Evolutionary conservation across 2,888 invertebrate species (phyloP).

Genomic region (Mechanitis messenoides): DNA sequence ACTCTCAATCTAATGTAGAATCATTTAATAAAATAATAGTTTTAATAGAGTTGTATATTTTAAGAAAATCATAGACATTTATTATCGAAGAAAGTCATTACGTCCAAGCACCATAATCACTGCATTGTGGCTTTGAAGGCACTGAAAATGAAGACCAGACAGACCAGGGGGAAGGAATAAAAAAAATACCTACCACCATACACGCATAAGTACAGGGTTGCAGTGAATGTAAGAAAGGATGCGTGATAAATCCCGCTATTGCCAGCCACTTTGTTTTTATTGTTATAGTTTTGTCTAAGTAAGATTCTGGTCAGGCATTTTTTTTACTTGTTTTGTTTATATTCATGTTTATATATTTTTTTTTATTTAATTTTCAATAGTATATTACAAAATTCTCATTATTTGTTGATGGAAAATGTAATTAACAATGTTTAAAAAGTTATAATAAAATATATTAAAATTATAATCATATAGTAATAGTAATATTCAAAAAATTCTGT

Average conservation of each 20-base stretch:
- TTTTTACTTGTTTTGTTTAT: background rate
- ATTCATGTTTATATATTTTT: no score
- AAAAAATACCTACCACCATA: conserved; percentile 66
- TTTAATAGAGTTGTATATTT: background rate
- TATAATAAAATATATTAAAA: no score
- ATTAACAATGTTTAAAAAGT: no score
- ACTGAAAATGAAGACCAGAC: conserved; percentile 65
- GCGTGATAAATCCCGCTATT: conserved; percentile 19
- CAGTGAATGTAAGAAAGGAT: conserved; percentile 27
- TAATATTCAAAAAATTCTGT: conserved; percentile 14
- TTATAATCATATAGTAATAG: background rate
- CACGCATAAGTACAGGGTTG: conserved; percentile 60
- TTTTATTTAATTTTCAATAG: no score
- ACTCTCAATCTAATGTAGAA: no score
- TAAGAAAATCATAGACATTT: conserved; percentile 26
- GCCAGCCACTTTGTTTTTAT: background rate
- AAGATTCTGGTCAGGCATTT: background rate
- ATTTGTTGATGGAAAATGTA: no score
- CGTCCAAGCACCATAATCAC: conserved; percentile 54
- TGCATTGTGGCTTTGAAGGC: conserved; percentile 65
- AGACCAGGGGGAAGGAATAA: conserved; percentile 65
- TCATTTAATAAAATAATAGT: no score
- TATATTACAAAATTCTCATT: no score
- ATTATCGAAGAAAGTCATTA: conserved; percentile 32
- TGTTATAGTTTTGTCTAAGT: background rate